Percentiles rank a stretch among this genome's conserved stretches.
Conservation (phyloP, 1,140 invertebrate species). For the Psix sp. region DNA sequence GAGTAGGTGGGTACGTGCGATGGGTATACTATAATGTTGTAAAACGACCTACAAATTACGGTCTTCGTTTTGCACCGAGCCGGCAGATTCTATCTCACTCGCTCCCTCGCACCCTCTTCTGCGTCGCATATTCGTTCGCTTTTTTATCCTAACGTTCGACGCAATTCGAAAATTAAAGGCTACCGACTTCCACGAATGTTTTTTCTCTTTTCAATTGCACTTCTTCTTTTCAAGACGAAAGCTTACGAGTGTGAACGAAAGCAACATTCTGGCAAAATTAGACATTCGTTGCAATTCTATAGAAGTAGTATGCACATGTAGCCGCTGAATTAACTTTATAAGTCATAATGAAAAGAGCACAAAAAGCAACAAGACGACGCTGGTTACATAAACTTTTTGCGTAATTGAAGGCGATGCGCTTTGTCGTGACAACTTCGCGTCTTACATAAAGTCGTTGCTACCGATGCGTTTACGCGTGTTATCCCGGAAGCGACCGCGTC, state of each 20-base stretch:
- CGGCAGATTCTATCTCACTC: no score
- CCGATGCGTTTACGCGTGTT: conserved; percentile 6
- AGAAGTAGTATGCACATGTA: no score
- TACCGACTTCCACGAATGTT: no score
- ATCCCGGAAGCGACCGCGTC: conserved; percentile 19
- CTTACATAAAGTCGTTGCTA: conserved; percentile 43
- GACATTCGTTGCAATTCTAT: no score
- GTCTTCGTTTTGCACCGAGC: conserved; percentile 24
- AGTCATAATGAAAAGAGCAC: no score
- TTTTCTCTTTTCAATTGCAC: no score
- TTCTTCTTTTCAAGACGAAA: no score
- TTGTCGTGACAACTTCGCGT: conserved; percentile 44
- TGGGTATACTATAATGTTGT: conserved; percentile 28
- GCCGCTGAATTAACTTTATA: no score
- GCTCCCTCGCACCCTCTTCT: conserved; percentile 8
- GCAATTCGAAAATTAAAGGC: conserved; percentile 24
- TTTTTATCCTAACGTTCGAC: conserved; percentile 17
- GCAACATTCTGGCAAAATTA: no score
- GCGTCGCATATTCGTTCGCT: conserved; percentile 8
- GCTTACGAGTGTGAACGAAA: no score
- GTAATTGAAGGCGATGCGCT: conserved; percentile 50
- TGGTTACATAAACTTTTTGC: conserved; percentile 46
- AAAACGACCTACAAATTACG: conserved; percentile 37
- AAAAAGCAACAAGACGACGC: no score
- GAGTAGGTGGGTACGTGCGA: conserved; percentile 15